Evolutionary conservation across 2,888 invertebrate genomes (phyloP).

Genomic region (Caenorhabditis sp.): DNA sequence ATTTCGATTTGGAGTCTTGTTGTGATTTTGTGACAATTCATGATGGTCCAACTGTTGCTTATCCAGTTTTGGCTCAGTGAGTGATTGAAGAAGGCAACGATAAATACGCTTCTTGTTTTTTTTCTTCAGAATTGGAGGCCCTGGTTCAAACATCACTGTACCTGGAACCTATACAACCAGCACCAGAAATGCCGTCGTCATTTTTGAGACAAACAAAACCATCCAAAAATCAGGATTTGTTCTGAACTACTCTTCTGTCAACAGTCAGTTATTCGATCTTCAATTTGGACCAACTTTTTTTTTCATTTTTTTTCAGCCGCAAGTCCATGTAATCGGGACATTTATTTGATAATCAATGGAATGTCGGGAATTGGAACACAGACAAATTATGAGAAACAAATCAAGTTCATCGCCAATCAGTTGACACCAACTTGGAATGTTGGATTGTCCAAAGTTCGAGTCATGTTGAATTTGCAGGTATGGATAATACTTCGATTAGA

Average conservation of each 20-base stretch:
- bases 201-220: constrained; percentile 44
- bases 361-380: constrained; percentile 46
- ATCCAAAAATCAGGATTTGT: constrained; percentile 50
- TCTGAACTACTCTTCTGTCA: constrained; percentile 46
- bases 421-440: constrained; percentile 52
- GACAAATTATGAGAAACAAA: constrained; percentile 48
- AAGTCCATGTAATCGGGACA: constrained; percentile 54
- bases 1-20: constrained; percentile 51
- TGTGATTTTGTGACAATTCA: constrained; percentile 54
- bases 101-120: not conserved
- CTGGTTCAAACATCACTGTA: constrained; percentile 35
- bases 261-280: constrained; percentile 13
- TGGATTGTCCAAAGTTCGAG: constrained; percentile 45
- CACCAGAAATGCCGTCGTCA: constrained; percentile 47
- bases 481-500: too few species aligned
- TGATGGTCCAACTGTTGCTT: constrained; percentile 39
- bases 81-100: not conserved
- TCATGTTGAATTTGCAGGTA: constrained; percentile 54
- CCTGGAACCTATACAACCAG: constrained; percentile 47
- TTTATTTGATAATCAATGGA: constrained; percentile 52
- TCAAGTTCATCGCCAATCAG: constrained; percentile 50
- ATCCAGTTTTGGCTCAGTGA: constrained; percentile 42
- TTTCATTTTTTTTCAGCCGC: constrained; percentile 25
- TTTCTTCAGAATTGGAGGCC: constrained; percentile 51
- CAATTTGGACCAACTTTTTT: not conserved